Conservation (phyloP, 2,113 vertebrate genomes). For the Acanthisitta chloris region DNA sequence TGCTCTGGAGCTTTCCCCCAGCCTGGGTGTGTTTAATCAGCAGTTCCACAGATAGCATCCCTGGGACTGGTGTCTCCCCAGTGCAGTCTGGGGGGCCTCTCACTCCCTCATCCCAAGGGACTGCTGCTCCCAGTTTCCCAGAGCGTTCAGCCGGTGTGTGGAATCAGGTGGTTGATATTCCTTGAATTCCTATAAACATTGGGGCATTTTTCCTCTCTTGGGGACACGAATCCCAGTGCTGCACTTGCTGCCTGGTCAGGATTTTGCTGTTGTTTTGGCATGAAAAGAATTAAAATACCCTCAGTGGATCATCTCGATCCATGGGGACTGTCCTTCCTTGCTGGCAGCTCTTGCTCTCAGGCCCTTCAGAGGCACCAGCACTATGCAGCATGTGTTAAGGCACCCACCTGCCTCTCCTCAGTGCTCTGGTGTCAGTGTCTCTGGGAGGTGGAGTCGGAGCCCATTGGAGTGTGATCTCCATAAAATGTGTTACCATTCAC, state of each 20-base stretch:
- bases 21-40: background rate
- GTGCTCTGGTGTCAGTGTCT: fast-evolving
- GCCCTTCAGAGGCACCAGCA: background rate
- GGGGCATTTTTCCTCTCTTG: background rate
- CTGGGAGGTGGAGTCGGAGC: background rate
- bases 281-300: background rate
- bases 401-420: fast-evolving
- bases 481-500: background rate
- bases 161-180: background rate
- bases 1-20: background rate
- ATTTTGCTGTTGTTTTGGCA: background rate
- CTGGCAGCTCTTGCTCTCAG: background rate
- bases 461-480: background rate
- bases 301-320: fast-evolving
- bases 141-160: background rate
- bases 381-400: fast-evolving
- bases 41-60: background rate
- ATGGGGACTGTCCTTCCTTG: fast-evolving
- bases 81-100: fast-evolving
- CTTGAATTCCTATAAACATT: background rate
- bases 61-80: background rate
- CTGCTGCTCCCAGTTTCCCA: fast-evolving
- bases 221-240: background rate
- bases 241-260: background rate
- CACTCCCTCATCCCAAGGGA: background rate